phyloP scores from a whole-genome alignment of 2,888 invertebrate genomes.

The Chloroclysta siterata region DNA sequence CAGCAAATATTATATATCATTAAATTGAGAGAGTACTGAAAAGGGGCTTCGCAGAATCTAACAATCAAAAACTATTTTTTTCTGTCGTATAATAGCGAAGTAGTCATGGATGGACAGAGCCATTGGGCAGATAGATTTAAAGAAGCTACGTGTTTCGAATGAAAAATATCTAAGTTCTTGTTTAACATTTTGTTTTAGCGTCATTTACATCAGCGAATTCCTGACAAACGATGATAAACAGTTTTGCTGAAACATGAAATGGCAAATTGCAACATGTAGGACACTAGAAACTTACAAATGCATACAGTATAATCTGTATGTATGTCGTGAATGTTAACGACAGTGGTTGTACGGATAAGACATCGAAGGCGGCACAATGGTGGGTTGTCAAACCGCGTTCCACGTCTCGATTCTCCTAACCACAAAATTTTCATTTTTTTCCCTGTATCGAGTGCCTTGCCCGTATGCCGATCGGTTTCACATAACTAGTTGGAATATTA shows the following conservation, averaged over 20 bases:
- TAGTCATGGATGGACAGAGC: neutral
- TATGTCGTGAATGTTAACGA: constrained; percentile 19
- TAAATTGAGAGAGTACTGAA: too few species aligned
- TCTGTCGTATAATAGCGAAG: neutral
- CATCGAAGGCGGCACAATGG: constrained; percentile 46
- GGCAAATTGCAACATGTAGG: constrained; percentile 17
- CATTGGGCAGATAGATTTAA: too few species aligned
- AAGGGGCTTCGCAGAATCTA: too few species aligned
- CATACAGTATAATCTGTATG: neutral
- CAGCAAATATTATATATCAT: neutral
- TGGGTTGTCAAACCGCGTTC: constrained; percentile 46
- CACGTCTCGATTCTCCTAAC: constrained; percentile 58
- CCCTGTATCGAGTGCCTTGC: constrained; percentile 38
- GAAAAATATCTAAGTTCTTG: constrained; percentile 61
- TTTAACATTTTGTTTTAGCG: constrained; percentile 53
- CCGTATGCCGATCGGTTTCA: constrained; percentile 54
- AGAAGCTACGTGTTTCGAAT: constrained; percentile 58
- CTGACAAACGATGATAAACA: constrained; percentile 56
- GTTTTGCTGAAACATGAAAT: constrained; percentile 25
- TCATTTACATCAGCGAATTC: constrained; percentile 64
- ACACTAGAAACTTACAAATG: constrained; percentile 5
- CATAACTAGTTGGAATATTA: constrained; percentile 64
- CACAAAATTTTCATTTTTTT: constrained; percentile 70
- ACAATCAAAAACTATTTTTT: too few species aligned
- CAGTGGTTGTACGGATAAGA: constrained; percentile 29